A percentile compares a stretch with the other conserved stretches of the same genome.
These are phyloP conservation scores for Pentalonia nigronervosa DNA, from an alignment of 1,140 invertebrate species.

Conservation along the genomic window DNA sequence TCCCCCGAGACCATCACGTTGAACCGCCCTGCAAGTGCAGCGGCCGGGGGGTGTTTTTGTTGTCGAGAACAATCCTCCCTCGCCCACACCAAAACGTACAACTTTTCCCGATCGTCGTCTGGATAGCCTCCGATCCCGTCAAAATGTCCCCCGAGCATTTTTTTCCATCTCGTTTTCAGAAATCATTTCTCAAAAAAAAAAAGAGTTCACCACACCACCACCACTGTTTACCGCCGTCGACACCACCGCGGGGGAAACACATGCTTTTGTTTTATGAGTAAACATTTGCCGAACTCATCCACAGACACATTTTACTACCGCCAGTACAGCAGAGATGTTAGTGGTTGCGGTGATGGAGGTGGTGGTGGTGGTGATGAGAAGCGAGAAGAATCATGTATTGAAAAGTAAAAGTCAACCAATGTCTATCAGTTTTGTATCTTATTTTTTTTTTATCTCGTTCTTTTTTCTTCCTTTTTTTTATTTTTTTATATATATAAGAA, in stretches of 20 bases:
- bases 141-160: constrained; percentile 55
- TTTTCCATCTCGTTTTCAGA: constrained; percentile 54
- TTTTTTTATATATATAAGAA: constrained; percentile 4
- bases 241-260: constrained; percentile 31
- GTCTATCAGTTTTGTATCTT: constrained; percentile 37
- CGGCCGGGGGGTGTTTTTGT: constrained; percentile 8
- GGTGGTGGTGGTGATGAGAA: not conserved
- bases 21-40: not conserved
- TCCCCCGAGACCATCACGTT: not conserved
- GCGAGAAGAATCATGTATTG: constrained; percentile 47
- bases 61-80: not conserved
- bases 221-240: not conserved
- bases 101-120: constrained; percentile 14
- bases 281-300: constrained; percentile 45
- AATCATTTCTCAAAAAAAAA: constrained; percentile 57
- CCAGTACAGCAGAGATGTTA: not conserved
- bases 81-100: not conserved
- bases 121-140: constrained; percentile 42
- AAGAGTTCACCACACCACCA: not conserved
- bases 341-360: not conserved
- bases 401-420: constrained; percentile 56
- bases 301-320: not conserved
- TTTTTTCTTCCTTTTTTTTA: constrained; percentile 1
- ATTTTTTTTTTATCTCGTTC: constrained; percentile 24
- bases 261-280: constrained; percentile 54